Evolutionary conservation across 2,888 invertebrate genomes (phyloP).

Genomic region (Apantesis nais): DNA sequence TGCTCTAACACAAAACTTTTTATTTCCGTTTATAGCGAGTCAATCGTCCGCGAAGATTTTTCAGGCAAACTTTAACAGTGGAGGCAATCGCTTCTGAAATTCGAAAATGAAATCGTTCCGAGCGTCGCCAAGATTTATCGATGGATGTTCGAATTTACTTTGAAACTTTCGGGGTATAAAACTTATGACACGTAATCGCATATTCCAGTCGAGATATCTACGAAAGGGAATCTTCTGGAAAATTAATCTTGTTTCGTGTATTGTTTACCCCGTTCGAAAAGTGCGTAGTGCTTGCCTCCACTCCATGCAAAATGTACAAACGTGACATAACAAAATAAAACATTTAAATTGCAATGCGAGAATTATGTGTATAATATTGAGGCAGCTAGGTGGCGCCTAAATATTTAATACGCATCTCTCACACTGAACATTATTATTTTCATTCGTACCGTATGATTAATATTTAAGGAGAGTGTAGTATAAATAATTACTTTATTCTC

Average conservation of each 20-base stretch:
- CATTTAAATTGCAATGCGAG: constrained; percentile 19
- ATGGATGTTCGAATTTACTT: constrained; percentile 85
- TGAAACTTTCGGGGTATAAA: constrained; percentile 83
- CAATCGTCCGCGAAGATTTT: constrained; percentile 86
- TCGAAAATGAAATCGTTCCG: constrained; percentile 86
- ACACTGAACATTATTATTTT: constrained; percentile 4
- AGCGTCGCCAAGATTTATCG: constrained; percentile 86
- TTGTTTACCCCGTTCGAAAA: constrained; percentile 56
- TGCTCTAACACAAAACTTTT: constrained; percentile 85
- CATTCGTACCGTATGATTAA: constrained; percentile 13
- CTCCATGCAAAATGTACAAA: constrained; percentile 36
- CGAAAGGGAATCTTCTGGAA: constrained; percentile 59
- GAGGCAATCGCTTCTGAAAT: constrained; percentile 86
- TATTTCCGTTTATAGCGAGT: constrained; percentile 85
- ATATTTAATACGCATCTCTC: constrained; percentile 18
- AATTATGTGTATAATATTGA: constrained; percentile 16
- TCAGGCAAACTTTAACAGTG: constrained; percentile 86
- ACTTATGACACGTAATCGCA: constrained; percentile 86
- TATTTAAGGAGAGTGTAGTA: neutral
- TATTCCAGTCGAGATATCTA: constrained; percentile 75
- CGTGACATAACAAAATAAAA: constrained; percentile 21
- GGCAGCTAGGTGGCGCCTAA: constrained; percentile 9
- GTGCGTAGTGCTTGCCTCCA: constrained; percentile 46
- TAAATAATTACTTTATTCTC: neutral
- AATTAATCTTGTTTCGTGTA: constrained; percentile 65